A percentile compares a stretch with the other conserved stretches of the same genome.
Conservation (phyloP, 2,113 vertebrate species). For the Cygnus atratus region DNA sequence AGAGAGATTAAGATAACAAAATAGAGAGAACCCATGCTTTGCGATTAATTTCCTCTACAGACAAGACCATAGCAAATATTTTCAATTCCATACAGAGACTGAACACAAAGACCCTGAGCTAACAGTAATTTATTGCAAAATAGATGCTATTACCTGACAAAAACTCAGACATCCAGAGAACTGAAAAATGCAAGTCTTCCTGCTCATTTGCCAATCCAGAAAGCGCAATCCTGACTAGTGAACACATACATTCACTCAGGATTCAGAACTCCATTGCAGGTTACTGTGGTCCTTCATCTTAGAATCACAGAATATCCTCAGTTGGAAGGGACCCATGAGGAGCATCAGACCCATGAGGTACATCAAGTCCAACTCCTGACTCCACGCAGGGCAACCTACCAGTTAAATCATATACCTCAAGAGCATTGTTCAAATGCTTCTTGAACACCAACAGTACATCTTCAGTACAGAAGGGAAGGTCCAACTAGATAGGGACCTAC, state of each 20-base stretch:
- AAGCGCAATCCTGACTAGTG: not conserved
- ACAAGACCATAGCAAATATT: not conserved
- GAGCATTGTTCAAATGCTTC: not conserved
- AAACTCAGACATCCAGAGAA: not conserved
- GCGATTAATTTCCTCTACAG: not conserved
- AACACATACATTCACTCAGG: not conserved
- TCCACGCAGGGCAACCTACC: not conserved
- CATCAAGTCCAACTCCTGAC: not conserved
- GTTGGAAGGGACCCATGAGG: not conserved
- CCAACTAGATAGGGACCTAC: not conserved
- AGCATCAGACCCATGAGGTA: not conserved
- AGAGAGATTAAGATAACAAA: not conserved
- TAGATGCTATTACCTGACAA: not conserved
- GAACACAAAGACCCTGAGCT: not conserved
- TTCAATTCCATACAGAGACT: not conserved
- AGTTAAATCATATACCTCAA: not conserved
- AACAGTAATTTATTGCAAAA: not conserved
- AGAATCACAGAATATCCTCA: not conserved
- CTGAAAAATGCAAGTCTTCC: not conserved
- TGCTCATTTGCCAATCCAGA: not conserved
- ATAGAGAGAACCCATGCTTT: not conserved
- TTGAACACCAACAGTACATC: not conserved
- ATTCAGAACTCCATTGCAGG: not conserved
- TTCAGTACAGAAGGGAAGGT: not conserved
- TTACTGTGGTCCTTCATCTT: not conserved